These are phyloP conservation scores for Colletes collaris DNA, from an alignment of 2,888 invertebrate species.

Conservation along the genomic window DNA sequence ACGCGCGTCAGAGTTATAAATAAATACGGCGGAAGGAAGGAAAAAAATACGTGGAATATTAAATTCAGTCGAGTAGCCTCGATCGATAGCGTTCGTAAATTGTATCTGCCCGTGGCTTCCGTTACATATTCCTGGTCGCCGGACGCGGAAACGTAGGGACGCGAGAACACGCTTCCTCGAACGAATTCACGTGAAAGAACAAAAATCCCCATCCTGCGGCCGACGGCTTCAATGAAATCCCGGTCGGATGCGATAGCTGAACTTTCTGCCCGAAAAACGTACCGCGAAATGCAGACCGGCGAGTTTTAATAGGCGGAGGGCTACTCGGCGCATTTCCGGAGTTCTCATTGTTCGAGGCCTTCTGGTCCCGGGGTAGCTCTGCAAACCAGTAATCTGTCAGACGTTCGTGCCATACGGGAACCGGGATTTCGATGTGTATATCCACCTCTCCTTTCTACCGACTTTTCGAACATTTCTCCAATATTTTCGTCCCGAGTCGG, in stretches of 20 bases:
- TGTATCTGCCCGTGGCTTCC: neutral
- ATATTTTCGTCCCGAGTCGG: conserved; percentile 10
- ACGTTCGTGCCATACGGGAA: conserved; percentile 36
- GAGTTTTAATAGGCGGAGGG: conserved; percentile 44
- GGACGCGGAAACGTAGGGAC: neutral
- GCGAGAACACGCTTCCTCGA: neutral
- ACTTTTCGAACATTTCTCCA: neutral
- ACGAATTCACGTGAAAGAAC: neutral
- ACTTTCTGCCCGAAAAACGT: conserved; percentile 37
- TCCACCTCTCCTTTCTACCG: neutral
- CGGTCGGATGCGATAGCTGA: conserved; percentile 24
- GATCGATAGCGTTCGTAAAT: conserved; percentile 19
- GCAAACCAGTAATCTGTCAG: conserved; percentile 47
- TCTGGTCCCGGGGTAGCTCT: conserved; percentile 14
- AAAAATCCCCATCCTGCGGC: neutral
- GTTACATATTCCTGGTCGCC: neutral
- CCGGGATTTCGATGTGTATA: conserved; percentile 36
- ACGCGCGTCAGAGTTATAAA: neutral
- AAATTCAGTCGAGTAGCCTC: conserved; percentile 2
- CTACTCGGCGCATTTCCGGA: conserved; percentile 37
- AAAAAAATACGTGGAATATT: conserved; percentile 7
- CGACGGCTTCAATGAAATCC: conserved; percentile 26
- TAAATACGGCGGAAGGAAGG: too few species aligned
- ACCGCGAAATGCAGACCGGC: neutral
- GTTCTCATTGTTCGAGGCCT: conserved; percentile 48